phyloP scores from a whole-genome alignment of 2,113 vertebrate species.

The Xiphophorus maculatus region DNA sequence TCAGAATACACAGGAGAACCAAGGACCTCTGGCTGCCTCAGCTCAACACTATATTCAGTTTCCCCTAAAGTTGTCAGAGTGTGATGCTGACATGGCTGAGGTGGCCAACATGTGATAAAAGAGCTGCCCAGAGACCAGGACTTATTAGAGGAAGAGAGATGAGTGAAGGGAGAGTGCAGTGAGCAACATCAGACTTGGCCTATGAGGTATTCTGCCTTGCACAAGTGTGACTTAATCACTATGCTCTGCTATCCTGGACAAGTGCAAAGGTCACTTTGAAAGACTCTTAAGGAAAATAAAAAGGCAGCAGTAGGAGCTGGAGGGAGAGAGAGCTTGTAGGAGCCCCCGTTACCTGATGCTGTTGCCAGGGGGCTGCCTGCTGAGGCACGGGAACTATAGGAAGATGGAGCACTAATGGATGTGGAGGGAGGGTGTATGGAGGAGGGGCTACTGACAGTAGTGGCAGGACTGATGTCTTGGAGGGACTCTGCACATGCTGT shows the following conservation, averaged over 20 bases:
- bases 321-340: conserved; percentile 66
- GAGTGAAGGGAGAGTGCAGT: conserved; percentile 40
- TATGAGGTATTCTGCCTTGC: conserved; percentile 7
- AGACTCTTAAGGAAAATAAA: conserved; percentile 50
- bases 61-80: conserved; percentile 21
- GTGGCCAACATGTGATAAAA: conserved; percentile 33
- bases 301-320: conserved; percentile 59
- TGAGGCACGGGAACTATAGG: conserved; percentile 90
- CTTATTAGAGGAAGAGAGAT: conserved; percentile 24
- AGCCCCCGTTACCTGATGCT: conserved; percentile 98
- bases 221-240: conserved; percentile 18
- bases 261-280: conserved; percentile 24
- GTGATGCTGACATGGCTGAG: conserved; percentile 24
- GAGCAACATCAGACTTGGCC: conserved; percentile 32
- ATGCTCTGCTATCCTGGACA: conserved; percentile 19
- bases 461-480: conserved; percentile 85
- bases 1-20: conserved; percentile 10
- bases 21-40: conserved; percentile 12
- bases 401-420: conserved; percentile 90
- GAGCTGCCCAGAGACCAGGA: conserved; percentile 33
- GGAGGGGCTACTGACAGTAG: conserved; percentile 91
- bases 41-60: conserved; percentile 27
- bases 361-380: conserved; percentile 97
- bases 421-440: conserved; percentile 82
- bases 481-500: conserved; percentile 96